A percentile compares a stretch with the other conserved stretches of the same genome.
Evolutionary conservation across 2,888 invertebrate genomes (phyloP).

Genomic region (Galerucella pusilla): DNA sequence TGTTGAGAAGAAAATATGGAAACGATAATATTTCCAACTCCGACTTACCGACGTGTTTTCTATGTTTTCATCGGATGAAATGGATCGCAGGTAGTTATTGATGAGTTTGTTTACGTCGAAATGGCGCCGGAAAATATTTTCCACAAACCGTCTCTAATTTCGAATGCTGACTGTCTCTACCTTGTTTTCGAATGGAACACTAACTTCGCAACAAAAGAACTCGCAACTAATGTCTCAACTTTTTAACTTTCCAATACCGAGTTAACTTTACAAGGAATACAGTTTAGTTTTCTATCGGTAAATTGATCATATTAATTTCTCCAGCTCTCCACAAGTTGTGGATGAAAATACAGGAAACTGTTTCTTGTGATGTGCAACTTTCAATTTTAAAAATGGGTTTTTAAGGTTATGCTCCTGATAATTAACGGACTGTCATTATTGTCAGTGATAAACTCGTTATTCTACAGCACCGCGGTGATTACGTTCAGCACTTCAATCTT

Average conservation of each 20-base stretch:
- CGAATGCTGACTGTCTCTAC: constrained; percentile 37
- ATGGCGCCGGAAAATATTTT: constrained; percentile 50
- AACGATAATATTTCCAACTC: constrained; percentile 26
- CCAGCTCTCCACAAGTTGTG: neutral
- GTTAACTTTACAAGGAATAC: constrained; percentile 9
- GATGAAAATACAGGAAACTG: too few relatives aligned
- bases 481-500: too few relatives aligned
- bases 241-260: constrained; percentile 11
- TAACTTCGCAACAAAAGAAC: constrained; percentile 20
- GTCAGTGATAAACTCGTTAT: too few relatives aligned
- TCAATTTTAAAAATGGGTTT: too few relatives aligned
- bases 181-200: constrained; percentile 33
- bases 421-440: too few relatives aligned
- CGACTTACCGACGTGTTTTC: constrained; percentile 51
- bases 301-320: neutral
- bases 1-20: constrained; percentile 12
- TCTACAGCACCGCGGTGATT: too few relatives aligned
- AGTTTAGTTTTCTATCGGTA: constrained; percentile 1
- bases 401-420: too few relatives aligned
- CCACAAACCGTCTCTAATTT: constrained; percentile 28
- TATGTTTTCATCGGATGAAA: constrained; percentile 57
- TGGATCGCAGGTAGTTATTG: constrained; percentile 60
- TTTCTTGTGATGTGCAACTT: too few relatives aligned
- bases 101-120: constrained; percentile 58
- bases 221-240: neutral